Conservation (phyloP, 2,113 vertebrate genomes). For the Lasiurus cinereus region DNA sequence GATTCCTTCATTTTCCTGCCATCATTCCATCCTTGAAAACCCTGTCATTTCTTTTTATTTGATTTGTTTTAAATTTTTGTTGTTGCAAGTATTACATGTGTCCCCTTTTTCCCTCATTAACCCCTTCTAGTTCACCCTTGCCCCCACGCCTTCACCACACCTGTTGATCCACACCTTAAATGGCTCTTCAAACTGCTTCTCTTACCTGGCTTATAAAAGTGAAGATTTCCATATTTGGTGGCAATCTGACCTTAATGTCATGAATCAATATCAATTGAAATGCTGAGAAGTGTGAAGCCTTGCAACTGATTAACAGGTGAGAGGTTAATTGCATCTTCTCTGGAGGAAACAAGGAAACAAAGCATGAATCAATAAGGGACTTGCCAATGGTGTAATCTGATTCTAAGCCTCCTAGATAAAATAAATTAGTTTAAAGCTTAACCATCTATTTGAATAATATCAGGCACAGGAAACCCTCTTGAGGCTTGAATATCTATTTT, state of each 20-base stretch:
- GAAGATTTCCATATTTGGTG: conserved; percentile 64
- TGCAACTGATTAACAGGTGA: conserved; percentile 41
- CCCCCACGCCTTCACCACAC: no score
- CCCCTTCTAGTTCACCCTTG: no score
- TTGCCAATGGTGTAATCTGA: conserved; percentile 49
- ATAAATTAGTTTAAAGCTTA: conserved; percentile 32
- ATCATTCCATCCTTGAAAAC: neutral
- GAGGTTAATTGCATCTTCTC: conserved; percentile 54
- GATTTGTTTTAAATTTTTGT: no score
- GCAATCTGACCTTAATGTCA: conserved; percentile 20
- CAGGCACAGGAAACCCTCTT: conserved; percentile 33
- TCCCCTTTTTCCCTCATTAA: no score
- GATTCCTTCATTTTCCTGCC: neutral
- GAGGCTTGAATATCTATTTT: neutral
- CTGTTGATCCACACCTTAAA: neutral
- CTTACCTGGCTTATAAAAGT: conserved; percentile 37
- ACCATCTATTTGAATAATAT: conserved; percentile 52
- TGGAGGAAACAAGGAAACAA: conserved; percentile 68
- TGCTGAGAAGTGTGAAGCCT: conserved; percentile 46
- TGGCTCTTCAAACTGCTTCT: neutral
- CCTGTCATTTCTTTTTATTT: neutral
- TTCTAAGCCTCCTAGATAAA: neutral
- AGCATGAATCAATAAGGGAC: conserved; percentile 50
- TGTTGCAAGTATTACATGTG: no score
- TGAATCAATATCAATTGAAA: conserved; percentile 51